phyloP scores from a whole-genome alignment of 2,888 invertebrate species.

The Leucophenga montana region DNA sequence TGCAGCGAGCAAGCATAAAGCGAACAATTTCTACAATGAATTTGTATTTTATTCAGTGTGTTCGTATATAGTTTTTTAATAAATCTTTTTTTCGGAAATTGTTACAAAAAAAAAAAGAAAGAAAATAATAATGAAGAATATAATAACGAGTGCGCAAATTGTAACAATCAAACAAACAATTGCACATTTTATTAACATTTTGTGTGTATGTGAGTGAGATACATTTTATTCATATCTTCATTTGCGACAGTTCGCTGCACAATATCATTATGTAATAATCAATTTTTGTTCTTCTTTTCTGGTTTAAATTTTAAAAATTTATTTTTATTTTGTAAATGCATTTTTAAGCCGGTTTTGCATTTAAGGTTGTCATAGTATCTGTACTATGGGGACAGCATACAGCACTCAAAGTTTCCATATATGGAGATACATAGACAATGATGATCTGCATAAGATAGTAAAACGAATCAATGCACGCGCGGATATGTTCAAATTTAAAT shows the following conservation, averaged over 20 bases:
- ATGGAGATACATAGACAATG: too few species aligned
- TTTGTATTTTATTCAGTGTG: neutral
- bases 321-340: too few species aligned
- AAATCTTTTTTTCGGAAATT: neutral
- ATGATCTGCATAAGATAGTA: too few species aligned
- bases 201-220: neutral
- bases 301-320: too few species aligned
- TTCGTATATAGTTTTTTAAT: neutral
- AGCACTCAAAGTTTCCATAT: too few species aligned
- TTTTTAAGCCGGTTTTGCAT: too few species aligned
- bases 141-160: too few species aligned
- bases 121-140: neutral
- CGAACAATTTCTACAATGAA: neutral
- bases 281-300: too few species aligned
- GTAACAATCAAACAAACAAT: neutral
- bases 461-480: too few species aligned
- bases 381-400: too few species aligned
- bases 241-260: conserved; percentile 43
- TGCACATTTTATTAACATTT: neutral
- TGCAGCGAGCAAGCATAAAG: conserved; percentile 31
- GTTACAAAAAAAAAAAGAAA: neutral
- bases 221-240: conserved; percentile 36
- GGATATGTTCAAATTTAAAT: too few species aligned
- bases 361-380: too few species aligned
- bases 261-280: conserved; percentile 47